Base-by-base conservation (phyloP, 2,888 invertebrate species). In the Mesorhabditis spiculigera region DNA sequence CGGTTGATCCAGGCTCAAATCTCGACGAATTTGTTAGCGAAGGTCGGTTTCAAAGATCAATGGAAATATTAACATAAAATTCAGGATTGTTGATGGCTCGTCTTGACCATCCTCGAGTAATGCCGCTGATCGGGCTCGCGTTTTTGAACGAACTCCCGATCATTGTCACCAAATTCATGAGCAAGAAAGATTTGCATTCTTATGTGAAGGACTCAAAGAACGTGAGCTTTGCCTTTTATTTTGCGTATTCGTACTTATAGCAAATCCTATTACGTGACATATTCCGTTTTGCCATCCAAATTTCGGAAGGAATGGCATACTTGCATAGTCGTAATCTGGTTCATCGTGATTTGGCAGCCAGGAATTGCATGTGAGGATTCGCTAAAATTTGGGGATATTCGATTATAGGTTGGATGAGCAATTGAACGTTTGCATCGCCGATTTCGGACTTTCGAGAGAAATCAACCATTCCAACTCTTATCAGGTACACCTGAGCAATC, bases 141-240 rank as follows among this genome's bases (percentile, higher is more conserved):
- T 50, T 50, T n/a, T 10, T 13, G 8, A 10, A 50, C 10, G 58
- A 50, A 13, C n/a, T 50, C 58, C 58, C 58, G 58, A 50, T 50
- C 58, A 50, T 50, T 50, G 58, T 50, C 58, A 50, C 58, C 58
- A n/a, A 50, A 50, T 50, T 13, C 58, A 50, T 50, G 58, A 13
- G 10, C 8, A 50, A 50, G 8, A n/a, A n/a, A 13, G 58, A 50
- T 50, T n/a, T 50, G 10, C 58, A 13, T 10, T 13, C 8, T 13
- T 50, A 13, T n/a, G 58, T 50, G 10, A 50, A 50, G n/a, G 58
- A 50, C n/a, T n/a, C 58, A 50, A 50, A 50, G 8, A 50, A 50
- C 10, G 58, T 50, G n/a, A 50, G 58, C 8, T 28, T 28, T 28
- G 28, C 28, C 28, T 28, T 28, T 28, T 28, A 1, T 28, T 28